Evolutionary conservation across 92 coral and sea anemone species (phyloP).

Genomic region (Nematostella vectensis): DNA sequence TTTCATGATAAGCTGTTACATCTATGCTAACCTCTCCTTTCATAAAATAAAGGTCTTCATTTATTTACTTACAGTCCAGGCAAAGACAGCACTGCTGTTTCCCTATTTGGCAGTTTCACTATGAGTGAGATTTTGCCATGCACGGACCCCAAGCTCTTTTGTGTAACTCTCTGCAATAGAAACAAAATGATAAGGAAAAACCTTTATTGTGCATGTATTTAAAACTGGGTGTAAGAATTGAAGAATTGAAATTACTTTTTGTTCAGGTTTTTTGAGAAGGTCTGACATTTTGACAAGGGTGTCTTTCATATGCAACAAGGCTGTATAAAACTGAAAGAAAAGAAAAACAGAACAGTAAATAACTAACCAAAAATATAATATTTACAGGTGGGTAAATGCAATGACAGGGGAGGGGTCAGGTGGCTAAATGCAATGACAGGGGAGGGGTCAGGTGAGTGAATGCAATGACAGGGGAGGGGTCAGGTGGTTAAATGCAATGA

Average conservation of each 20-base stretch:
- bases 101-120: slow-evolving; percentile 69
- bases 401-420: too few species aligned
- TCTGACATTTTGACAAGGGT: slow-evolving; percentile 59
- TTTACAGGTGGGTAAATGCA: too few species aligned
- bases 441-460: too few species aligned
- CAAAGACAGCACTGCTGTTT: slow-evolving; percentile 69
- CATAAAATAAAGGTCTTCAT: too few species aligned
- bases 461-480: too few species aligned
- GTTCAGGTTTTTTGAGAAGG: slow-evolving; percentile 61
- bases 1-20: too few species aligned
- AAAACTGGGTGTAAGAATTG: neutral
- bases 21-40: too few species aligned
- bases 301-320: slow-evolving; percentile 79
- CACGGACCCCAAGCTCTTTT: too few species aligned
- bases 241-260: slow-evolving; percentile 40
- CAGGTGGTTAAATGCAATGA: too few species aligned
- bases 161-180: slow-evolving; percentile 18
- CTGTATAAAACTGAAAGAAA: slow-evolving; percentile 62
- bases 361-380: too few species aligned
- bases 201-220: neutral
- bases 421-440: too few species aligned
- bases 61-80: slow-evolving; percentile 92
- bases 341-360: neutral
- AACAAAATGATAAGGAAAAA: too few species aligned
- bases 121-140: slow-evolving; percentile 62